These are phyloP conservation scores for Drosophila neocordata DNA, from an alignment of 1,140 invertebrate genomes.

Conservation along the genomic window DNA sequence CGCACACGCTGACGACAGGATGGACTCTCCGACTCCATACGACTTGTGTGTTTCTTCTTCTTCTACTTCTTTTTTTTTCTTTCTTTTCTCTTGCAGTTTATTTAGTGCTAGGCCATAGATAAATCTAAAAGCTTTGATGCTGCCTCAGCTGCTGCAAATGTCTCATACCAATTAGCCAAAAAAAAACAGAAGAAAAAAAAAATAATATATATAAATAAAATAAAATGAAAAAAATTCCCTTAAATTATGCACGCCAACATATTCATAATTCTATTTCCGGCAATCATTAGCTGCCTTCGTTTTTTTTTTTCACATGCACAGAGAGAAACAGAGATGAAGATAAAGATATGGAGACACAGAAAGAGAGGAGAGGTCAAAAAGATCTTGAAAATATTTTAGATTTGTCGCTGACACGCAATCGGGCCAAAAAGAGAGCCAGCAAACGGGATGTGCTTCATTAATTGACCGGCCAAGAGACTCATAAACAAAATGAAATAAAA, in stretches of 20 bases:
- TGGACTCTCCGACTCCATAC: slow-evolving; percentile 1
- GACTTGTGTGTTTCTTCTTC: slow-evolving; percentile 1
- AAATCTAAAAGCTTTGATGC: slow-evolving; percentile 72
- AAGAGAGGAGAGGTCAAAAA: slow-evolving; percentile 18
- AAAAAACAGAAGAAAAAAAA: slow-evolving; percentile 18
- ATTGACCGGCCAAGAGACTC: slow-evolving; percentile 48
- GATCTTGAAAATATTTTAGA: slow-evolving; percentile 39
- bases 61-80: neutral
- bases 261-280: slow-evolving; percentile 81
- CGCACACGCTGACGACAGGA: slow-evolving; percentile 47
- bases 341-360: slow-evolving; percentile 20
- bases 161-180: slow-evolving; percentile 38
- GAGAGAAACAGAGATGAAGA: slow-evolving; percentile 7
- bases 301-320: neutral
- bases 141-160: slow-evolving; percentile 9
- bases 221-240: neutral
- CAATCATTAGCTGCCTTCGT: slow-evolving; percentile 56
- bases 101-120: slow-evolving; percentile 78
- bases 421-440: slow-evolving; percentile 3
- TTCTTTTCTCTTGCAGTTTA: slow-evolving; percentile 46
- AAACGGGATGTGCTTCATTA: slow-evolving; percentile 80
- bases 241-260: slow-evolving; percentile 78
- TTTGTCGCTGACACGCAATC: slow-evolving; percentile 76
- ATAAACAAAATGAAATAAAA: slow-evolving; percentile 20
- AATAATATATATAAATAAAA: neutral